Percentiles rank a stretch among this genome's conserved stretches.
Conservation (phyloP, 2,888 invertebrate genomes). For the Melanostoma scalare region DNA sequence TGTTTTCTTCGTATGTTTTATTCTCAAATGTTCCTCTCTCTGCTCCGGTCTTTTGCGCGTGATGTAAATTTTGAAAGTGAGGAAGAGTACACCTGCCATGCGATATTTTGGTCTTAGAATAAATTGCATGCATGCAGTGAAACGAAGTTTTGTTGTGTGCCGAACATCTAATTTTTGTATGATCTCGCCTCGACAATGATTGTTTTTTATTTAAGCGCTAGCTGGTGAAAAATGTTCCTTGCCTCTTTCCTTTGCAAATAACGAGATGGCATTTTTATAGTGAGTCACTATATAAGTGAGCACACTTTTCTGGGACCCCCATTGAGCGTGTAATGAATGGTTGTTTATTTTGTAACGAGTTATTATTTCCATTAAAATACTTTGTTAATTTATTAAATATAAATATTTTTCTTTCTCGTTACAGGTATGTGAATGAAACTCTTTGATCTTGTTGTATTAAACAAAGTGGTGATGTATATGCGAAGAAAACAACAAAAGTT, state of each 20-base stretch:
- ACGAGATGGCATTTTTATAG: slow-evolving; percentile 14
- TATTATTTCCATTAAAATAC: slow-evolving; percentile 33
- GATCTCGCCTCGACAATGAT: slow-evolving; percentile 58
- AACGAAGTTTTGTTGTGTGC: slow-evolving; percentile 5
- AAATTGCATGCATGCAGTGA: slow-evolving; percentile 55
- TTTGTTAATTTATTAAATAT: slow-evolving; percentile 38
- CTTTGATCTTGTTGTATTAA: slow-evolving; percentile 4
- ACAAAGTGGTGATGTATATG: not conserved
- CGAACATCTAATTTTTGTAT: slow-evolving; percentile 39
- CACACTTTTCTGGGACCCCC: slow-evolving; percentile 17
- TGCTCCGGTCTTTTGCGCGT: slow-evolving; percentile 26
- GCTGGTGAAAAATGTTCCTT: not conserved
- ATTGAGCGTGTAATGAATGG: not conserved
- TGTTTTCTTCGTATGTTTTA: not conserved
- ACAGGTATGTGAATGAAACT: slow-evolving; percentile 54
- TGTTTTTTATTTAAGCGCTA: slow-evolving; percentile 53
- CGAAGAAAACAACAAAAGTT: slow-evolving; percentile 2
- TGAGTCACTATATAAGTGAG: not conserved
- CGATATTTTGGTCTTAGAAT: slow-evolving; percentile 66
- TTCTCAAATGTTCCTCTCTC: not conserved
- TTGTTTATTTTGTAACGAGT: slow-evolving; percentile 26
- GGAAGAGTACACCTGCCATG: slow-evolving; percentile 58
- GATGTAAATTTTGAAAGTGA: slow-evolving; percentile 10
- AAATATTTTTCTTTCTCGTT: slow-evolving; percentile 48
- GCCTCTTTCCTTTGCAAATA: not conserved